phyloP scores from a whole-genome alignment of 1,140 invertebrate genomes.

The Drosophila guanche region DNA sequence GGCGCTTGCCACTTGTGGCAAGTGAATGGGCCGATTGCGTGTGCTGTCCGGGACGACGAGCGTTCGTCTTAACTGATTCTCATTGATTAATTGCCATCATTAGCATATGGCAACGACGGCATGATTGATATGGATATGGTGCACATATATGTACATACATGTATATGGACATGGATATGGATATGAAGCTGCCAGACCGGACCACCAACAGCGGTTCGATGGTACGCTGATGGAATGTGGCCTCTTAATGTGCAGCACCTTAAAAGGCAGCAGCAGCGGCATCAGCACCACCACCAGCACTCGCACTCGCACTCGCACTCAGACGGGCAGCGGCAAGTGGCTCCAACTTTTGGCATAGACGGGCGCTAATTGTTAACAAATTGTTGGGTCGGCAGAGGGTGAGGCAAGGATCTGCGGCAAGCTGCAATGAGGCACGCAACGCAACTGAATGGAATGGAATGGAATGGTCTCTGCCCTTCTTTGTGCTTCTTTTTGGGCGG shows the following conservation, averaged over 20 bases:
- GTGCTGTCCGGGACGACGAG: conserved; percentile 28
- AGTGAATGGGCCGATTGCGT: conserved; percentile 72
- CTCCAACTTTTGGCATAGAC: conserved; percentile 59
- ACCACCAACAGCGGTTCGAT: conserved; percentile 54
- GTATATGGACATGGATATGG: conserved; percentile 9
- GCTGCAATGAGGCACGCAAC: conserved; percentile 49
- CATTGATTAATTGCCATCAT: conserved; percentile 81
- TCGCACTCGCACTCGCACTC: no score
- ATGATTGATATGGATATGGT: conserved; percentile 71
- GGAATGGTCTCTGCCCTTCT: conserved; percentile 5
- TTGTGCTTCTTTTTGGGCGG: conserved; percentile 8
- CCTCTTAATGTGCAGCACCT: conserved; percentile 56
- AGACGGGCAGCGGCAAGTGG: conserved; percentile 40
- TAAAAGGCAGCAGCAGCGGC: conserved; percentile 35
- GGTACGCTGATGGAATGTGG: conserved; percentile 46
- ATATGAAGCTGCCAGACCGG: conserved; percentile 36
- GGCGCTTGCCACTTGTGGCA: conserved; percentile 2
- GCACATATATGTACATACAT: conserved; percentile 7
- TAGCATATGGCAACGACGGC: conserved; percentile 76
- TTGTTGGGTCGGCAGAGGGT: conserved; percentile 52
- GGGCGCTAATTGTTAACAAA: conserved; percentile 78
- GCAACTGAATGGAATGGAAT: conserved; percentile 2
- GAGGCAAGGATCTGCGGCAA: conserved; percentile 5
- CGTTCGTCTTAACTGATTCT: conserved; percentile 67
- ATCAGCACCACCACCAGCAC: no score